These are phyloP conservation scores for Aphaenogaster ashmeadi DNA, from an alignment of 1,140 invertebrate species.

Conservation along the genomic window DNA sequence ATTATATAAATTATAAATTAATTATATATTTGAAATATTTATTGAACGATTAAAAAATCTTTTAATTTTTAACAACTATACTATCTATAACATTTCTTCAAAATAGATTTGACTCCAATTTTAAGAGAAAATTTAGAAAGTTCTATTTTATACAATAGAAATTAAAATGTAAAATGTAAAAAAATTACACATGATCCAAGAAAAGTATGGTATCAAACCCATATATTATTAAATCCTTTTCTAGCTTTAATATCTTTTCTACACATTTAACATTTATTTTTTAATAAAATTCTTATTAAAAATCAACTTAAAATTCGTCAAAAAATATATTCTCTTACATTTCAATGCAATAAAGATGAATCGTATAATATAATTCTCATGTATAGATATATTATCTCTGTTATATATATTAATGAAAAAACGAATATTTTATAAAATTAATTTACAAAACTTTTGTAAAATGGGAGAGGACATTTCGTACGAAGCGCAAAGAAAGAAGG, in stretches of 20 bases:
- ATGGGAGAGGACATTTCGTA: background rate
- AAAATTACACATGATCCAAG: background rate
- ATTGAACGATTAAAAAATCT: background rate
- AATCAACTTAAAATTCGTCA: background rate
- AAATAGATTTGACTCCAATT: background rate
- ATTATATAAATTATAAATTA: too few relatives aligned
- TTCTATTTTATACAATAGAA: background rate
- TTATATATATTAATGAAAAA: background rate
- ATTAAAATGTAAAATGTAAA: background rate
- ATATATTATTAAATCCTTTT: background rate
- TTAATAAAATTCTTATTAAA: background rate
- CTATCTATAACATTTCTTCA: background rate
- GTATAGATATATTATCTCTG: background rate
- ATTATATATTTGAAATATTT: background rate
- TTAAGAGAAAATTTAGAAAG: background rate
- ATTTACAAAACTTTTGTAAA: background rate
- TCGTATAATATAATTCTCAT: background rate
- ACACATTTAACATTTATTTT: background rate
- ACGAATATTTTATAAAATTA: background rate
- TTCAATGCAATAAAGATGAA: background rate
- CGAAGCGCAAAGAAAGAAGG: background rate
- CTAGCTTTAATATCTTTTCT: background rate
- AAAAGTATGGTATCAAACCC: background rate
- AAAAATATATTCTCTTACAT: background rate
- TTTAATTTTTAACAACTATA: background rate